Conservation (phyloP, 2,797 vertebrate species). For the Oreochromis grahami region DNA sequence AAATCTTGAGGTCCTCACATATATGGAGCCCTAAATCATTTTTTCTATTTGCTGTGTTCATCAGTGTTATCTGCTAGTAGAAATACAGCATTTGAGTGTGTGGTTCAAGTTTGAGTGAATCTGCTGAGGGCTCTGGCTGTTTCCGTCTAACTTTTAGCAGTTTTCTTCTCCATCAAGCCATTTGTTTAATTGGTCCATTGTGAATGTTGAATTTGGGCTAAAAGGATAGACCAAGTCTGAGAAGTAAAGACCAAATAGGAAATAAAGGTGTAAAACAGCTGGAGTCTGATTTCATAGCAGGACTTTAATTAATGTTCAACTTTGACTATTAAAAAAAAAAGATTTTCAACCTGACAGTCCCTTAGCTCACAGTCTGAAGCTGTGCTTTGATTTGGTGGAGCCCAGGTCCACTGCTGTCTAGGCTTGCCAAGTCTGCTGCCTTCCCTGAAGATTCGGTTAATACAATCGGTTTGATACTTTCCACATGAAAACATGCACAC, state of each 20-base stretch:
- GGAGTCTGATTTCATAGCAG: background rate
- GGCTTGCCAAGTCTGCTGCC: constrained; percentile 7
- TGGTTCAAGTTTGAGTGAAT: background rate
- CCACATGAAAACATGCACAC: background rate
- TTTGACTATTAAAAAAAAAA: constrained; percentile 46
- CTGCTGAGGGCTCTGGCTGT: background rate
- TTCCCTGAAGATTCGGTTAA: constrained; percentile 42
- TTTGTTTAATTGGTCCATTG: background rate
- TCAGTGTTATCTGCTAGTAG: constrained; percentile 34
- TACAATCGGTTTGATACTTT: constrained; percentile 4
- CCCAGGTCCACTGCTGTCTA: background rate
- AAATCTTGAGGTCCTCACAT: constrained; percentile 45
- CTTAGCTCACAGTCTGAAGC: constrained; percentile 13
- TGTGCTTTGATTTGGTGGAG: background rate
- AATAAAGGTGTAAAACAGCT: background rate
- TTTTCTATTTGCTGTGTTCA: constrained; percentile 52
- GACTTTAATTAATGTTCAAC: constrained; percentile 55
- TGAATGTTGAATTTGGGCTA: background rate
- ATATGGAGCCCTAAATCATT: constrained; percentile 45
- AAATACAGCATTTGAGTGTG: constrained; percentile 6
- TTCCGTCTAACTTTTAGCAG: background rate
- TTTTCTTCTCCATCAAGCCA: background rate
- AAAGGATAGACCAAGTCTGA: background rate
- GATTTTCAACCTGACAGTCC: constrained; percentile 63
- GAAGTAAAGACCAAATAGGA: background rate